Percentiles rank a stretch among this genome's conserved stretches.
Conservation (phyloP, 2,888 invertebrate species). For the Escarpia spicata region DNA sequence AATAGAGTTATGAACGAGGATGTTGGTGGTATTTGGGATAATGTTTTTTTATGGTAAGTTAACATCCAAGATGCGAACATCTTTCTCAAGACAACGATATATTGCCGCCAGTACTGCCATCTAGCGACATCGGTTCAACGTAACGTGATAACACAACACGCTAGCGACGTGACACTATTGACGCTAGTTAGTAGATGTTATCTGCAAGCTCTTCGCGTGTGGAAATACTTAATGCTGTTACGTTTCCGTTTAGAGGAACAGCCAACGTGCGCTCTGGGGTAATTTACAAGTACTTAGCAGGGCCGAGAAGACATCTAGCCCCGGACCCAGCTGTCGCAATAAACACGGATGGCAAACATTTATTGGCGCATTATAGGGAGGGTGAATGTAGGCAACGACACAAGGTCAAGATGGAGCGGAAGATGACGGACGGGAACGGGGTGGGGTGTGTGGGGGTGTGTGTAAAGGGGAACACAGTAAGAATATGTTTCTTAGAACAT, state of each 20-base stretch:
- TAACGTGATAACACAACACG: not conserved
- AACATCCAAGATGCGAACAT: not conserved
- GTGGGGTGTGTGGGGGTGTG: not conserved
- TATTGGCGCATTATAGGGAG: not conserved
- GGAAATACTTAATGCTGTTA: constrained; percentile 12
- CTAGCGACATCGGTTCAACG: not conserved
- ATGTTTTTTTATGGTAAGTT: not conserved
- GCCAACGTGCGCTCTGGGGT: not conserved
- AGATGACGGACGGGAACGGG: not conserved
- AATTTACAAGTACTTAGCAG: not conserved
- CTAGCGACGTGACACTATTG: not conserved
- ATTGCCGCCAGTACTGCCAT: not conserved
- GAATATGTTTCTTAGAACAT: no score
- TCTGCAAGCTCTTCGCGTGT: not conserved
- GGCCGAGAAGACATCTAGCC: not conserved
- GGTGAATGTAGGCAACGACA: not conserved
- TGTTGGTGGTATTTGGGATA: not conserved
- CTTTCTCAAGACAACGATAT: not conserved
- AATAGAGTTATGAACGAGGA: not conserved
- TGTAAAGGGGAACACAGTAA: not conserved
- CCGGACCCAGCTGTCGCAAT: not conserved
- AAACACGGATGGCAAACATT: constrained; percentile 1
- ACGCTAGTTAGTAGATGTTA: constrained; percentile 6
- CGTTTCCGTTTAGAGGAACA: not conserved
- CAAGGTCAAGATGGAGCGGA: not conserved